Percentiles rank a stretch among this genome's conserved stretches.
These are phyloP conservation scores for Patella pellucida DNA, from an alignment of 2,888 invertebrate species.

Conservation along the genomic window DNA sequence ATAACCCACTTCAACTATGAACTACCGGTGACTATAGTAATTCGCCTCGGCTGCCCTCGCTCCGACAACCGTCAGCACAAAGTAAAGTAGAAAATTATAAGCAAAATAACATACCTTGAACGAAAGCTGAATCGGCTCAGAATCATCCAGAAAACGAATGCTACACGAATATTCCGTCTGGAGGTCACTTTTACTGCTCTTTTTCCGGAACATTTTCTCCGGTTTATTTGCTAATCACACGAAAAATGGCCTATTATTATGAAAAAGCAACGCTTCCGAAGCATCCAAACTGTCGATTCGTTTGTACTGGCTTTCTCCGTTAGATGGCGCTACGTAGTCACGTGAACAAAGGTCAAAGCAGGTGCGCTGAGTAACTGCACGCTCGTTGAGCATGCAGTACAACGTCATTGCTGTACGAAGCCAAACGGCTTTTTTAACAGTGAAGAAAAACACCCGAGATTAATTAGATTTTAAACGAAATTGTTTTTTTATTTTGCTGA, in stretches of 20 bases:
- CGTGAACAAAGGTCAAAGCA: slow-evolving; percentile 24
- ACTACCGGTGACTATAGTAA: too few relatives aligned
- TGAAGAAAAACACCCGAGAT: too few relatives aligned
- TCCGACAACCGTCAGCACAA: too few relatives aligned
- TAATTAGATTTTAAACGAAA: too few relatives aligned
- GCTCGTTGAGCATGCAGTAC: slow-evolving; percentile 5
- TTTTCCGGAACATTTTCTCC: slow-evolving; percentile 60
- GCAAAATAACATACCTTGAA: slow-evolving; percentile 60
- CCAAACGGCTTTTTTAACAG: too few relatives aligned
- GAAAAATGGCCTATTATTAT: slow-evolving; percentile 16
- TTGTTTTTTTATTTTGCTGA: too few relatives aligned
- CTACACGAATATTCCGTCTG: slow-evolving; percentile 67
- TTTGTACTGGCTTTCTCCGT: not conserved
- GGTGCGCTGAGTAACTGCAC: slow-evolving; percentile 18
- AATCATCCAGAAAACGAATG: slow-evolving; percentile 68
- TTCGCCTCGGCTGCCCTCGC: too few relatives aligned
- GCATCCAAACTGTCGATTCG: not conserved
- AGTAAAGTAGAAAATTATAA: too few relatives aligned
- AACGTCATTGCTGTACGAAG: too few relatives aligned
- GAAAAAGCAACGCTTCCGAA: slow-evolving; percentile 1
- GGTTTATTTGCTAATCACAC: slow-evolving; percentile 20
- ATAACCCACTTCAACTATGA: too few relatives aligned
- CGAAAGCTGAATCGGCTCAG: slow-evolving; percentile 65
- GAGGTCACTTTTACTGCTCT: slow-evolving; percentile 61
- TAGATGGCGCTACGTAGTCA: slow-evolving; percentile 24